phyloP scores from a whole-genome alignment of 2,797 vertebrate genomes.

The Characodon lateralis region DNA sequence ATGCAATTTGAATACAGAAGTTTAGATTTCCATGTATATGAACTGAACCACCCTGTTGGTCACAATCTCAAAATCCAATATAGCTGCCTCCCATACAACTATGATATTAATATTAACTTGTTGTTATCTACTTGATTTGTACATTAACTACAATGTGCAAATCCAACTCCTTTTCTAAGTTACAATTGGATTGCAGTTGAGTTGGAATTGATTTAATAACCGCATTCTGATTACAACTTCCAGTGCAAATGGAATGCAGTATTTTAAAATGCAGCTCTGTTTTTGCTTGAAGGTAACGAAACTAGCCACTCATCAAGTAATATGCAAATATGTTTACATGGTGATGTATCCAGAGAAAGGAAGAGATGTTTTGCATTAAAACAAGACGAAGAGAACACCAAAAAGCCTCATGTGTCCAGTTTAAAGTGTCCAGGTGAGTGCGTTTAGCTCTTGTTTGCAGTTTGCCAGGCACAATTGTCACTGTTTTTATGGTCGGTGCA shows the following conservation, averaged over 20 bases:
- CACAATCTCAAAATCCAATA: background rate
- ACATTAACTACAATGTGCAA: no score
- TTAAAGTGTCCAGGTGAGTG: background rate
- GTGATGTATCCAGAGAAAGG: background rate
- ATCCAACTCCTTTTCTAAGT: background rate
- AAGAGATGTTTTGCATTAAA: background rate
- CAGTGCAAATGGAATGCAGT: background rate
- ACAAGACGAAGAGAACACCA: background rate
- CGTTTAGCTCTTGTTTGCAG: slow-evolving; percentile 9
- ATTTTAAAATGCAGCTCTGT: background rate
- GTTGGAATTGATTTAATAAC: background rate
- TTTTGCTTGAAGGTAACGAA: background rate
- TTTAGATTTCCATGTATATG: no score
- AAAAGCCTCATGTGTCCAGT: background rate
- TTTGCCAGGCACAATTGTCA: slow-evolving; percentile 9
- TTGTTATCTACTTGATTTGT: no score
- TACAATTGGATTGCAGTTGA: background rate
- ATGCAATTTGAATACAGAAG: background rate
- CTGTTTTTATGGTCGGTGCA: slow-evolving; percentile 26
- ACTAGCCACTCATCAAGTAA: background rate
- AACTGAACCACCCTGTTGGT: background rate
- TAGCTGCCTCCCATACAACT: background rate
- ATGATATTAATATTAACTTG: background rate
- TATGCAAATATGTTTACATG: background rate
- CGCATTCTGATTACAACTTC: background rate